These are phyloP conservation scores for Drosophila simulans DNA, from an alignment of 1,140 invertebrate genomes.

Conservation along the genomic window DNA sequence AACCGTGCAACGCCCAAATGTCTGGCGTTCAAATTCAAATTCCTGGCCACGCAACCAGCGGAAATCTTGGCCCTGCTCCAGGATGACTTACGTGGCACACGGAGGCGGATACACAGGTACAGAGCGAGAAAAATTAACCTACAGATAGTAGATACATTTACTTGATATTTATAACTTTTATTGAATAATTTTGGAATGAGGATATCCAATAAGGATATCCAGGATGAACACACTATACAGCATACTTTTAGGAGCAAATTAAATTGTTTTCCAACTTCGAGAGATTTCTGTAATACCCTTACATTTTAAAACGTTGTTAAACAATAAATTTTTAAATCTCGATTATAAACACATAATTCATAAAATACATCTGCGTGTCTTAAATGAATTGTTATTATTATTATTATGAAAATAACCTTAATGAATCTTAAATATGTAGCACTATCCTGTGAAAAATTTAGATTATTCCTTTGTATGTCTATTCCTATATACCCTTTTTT, in stretches of 20 bases:
- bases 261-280: too few species aligned
- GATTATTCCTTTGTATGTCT: neutral
- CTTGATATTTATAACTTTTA: neutral
- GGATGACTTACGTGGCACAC: slow-evolving; percentile 67
- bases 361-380: too few species aligned
- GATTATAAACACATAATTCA: too few species aligned
- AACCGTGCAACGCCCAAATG: slow-evolving; percentile 84
- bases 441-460: neutral
- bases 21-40: slow-evolving; percentile 85
- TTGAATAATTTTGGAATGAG: too few species aligned
- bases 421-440: too few species aligned
- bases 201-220: neutral
- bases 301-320: too few species aligned
- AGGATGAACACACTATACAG: neutral
- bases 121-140: neutral
- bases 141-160: neutral
- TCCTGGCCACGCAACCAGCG: slow-evolving; percentile 44
- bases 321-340: too few species aligned
- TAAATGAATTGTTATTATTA: too few species aligned
- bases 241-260: too few species aligned
- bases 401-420: too few species aligned
- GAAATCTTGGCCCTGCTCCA: slow-evolving; percentile 57
- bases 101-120: slow-evolving; percentile 64
- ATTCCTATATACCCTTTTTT: neutral
- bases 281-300: too few species aligned